Evolutionary conservation across 2,113 vertebrate genomes (phyloP).

Genomic region (Leiothrix lutea): DNA sequence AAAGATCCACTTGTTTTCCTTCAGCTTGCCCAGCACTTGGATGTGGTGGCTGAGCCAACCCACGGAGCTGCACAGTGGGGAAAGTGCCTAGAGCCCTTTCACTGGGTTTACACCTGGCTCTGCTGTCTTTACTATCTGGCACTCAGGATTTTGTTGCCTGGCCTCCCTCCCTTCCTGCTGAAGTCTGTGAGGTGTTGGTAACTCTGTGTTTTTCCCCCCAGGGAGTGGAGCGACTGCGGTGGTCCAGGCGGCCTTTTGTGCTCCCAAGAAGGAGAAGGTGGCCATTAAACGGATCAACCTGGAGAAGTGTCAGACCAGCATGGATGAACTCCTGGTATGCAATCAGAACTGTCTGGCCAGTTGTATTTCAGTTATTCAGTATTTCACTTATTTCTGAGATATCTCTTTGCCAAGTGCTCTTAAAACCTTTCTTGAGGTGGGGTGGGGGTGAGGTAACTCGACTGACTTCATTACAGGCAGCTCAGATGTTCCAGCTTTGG

Average conservation of each 20-base stretch:
- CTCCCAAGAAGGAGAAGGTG: conserved; percentile 92
- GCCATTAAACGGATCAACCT: conserved; percentile 96
- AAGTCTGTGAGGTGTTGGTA: neutral
- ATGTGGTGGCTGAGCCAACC: neutral
- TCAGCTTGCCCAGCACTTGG: neutral
- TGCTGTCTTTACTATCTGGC: neutral
- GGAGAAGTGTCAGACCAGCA: conserved; percentile 96
- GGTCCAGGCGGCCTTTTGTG: conserved; percentile 90
- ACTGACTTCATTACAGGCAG: neutral
- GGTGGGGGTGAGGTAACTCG: neutral
- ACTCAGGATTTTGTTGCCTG: neutral
- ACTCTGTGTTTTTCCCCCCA: conserved; percentile 43
- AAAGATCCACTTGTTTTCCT: neutral
- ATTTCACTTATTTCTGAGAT: neutral
- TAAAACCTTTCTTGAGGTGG: neutral
- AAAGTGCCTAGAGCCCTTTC: neutral
- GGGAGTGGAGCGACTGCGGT: conserved; percentile 88
- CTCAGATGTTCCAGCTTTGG: neutral
- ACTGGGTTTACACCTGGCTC: neutral
- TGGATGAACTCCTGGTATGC: conserved; percentile 94
- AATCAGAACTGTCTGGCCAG: neutral
- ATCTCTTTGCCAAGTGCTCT: neutral
- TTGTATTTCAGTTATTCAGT: neutral
- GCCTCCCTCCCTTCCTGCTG: neutral
- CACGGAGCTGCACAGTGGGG: accelerated